Evolutionary conservation across 2,797 vertebrate species (phyloP), one percentile per base, ranked within the genome.

Genomic region (Pelobates cultripes): DNA sequence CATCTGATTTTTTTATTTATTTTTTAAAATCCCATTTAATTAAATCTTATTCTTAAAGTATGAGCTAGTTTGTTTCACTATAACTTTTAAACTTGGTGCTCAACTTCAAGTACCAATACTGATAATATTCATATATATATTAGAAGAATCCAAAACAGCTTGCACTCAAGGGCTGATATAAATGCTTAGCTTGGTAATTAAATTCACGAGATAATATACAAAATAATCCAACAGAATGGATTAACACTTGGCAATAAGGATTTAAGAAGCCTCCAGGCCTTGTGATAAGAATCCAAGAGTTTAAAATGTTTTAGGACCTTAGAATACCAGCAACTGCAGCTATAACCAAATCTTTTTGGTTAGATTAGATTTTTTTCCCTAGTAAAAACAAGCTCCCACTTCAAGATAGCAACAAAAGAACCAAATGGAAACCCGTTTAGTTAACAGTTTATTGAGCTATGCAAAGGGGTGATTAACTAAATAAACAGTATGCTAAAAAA

Each of bases 391-490:
- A 63, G 17, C 60, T 60, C 17, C 2, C 7, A 28, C 61, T 64
- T 57, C 55, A 12, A 28, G 61, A 64, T 64, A 28, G 10, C n/a
- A 70, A 53, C 61, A 69, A 44, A 70, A 12, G 53, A 44, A 3
- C 10, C 14, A 57, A 78, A 44, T 47, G 45, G 44, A 51, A 5
- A 57, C 28, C 3, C 3, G 2, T 41, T 40, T 47, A 40, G 15
- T 55, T 15, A 74, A 77, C 41, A 57, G 47, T 41, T 13, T 42
- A 51, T 8, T 45, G 40, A 55, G 17, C 61, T n/a, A 70, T 70
- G 61, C 57, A 78, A 13, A 60, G 43, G 53, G 76, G 15, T 40
- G 68, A 78, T 70, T 70, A 69, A 10, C 67, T 78, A 78, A 70
- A 78, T 70, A 78, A 70, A 78, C 67, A 17, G 40, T 6, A 61